Evolutionary conservation across 2,113 vertebrate genomes (phyloP).

Genomic region (Pseudorasbora parva): DNA sequence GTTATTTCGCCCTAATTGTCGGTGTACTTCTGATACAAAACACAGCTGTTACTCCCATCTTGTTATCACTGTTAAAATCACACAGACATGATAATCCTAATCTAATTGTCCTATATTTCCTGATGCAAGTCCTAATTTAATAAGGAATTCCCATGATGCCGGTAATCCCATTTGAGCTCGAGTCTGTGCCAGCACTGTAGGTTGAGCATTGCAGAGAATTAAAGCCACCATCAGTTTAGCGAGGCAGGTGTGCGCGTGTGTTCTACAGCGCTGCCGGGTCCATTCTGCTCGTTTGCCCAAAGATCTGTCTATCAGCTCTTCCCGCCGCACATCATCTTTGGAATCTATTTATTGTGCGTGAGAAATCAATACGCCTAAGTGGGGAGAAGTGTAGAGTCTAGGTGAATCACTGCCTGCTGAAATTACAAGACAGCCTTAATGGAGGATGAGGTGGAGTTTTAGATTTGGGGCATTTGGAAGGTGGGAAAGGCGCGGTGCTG

Average conservation of each 20-base stretch:
- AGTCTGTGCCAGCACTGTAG: slow-evolving; percentile 32
- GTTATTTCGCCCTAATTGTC: slow-evolving; percentile 23
- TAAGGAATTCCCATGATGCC: slow-evolving; percentile 45
- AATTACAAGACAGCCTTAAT: slow-evolving; percentile 23
- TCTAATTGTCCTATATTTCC: slow-evolving; percentile 47
- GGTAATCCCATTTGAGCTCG: slow-evolving; percentile 25
- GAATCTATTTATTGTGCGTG: slow-evolving; percentile 80
- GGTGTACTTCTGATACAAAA: slow-evolving; percentile 5
- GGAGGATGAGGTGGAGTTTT: slow-evolving; percentile 21
- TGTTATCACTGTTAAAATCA: slow-evolving; percentile 42
- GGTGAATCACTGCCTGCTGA: background rate
- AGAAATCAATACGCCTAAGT: slow-evolving; percentile 80
- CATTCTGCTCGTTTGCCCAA: slow-evolving; percentile 73
- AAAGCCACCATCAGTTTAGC: slow-evolving; percentile 17
- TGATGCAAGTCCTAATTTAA: slow-evolving; percentile 40
- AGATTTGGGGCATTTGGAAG: background rate
- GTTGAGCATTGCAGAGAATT: slow-evolving; percentile 41
- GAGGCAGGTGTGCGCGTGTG: slow-evolving; percentile 39
- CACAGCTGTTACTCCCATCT: slow-evolving; percentile 12
- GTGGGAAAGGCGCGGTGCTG: background rate
- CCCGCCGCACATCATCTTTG: slow-evolving; percentile 77
- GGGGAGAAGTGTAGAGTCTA: slow-evolving; percentile 66
- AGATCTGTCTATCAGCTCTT: slow-evolving; percentile 72
- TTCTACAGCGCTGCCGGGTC: slow-evolving; percentile 65
- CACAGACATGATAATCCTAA: slow-evolving; percentile 43